These are phyloP conservation scores for Boulengeromyrus knoepffleri DNA, from an alignment of 2,113 vertebrate genomes.

Conservation along the genomic window DNA sequence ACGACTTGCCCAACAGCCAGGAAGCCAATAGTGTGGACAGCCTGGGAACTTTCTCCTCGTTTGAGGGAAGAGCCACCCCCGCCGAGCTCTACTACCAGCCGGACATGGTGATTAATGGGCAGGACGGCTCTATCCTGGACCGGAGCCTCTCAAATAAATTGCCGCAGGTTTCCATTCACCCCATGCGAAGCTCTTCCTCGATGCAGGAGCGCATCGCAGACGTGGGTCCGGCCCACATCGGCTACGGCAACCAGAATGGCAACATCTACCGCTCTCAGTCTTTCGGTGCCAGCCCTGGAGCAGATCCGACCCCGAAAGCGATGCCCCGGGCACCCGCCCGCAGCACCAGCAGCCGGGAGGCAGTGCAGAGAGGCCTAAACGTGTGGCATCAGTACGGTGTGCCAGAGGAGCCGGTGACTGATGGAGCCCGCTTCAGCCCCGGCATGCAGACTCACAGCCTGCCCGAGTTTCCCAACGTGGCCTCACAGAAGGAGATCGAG, in stretches of 20 bases:
- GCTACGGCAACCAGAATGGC: constrained; percentile 53
- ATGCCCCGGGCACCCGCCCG: constrained; percentile 79
- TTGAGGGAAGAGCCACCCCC: constrained; percentile 73
- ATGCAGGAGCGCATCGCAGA: constrained; percentile 59
- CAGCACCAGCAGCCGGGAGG: constrained; percentile 87
- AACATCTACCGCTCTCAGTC: constrained; percentile 75
- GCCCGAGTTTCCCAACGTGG: constrained; percentile 75
- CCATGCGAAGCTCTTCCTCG: constrained; percentile 60
- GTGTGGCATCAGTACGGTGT: constrained; percentile 86
- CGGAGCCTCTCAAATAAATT: constrained; percentile 43
- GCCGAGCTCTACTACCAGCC: constrained; percentile 64
- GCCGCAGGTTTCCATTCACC: constrained; percentile 36
- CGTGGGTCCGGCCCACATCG: constrained; percentile 37
- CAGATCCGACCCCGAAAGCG: constrained; percentile 44
- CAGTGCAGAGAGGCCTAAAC: constrained; percentile 87
- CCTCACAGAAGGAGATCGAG: constrained; percentile 87
- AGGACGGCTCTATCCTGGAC: constrained; percentile 55
- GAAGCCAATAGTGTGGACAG: constrained; percentile 89
- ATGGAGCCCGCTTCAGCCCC: constrained; percentile 53
- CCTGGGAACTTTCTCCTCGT: constrained; percentile 80
- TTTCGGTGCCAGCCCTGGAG: constrained; percentile 51
- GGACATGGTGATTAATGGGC: constrained; percentile 68
- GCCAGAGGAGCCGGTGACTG: constrained; percentile 60
- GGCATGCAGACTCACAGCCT: constrained; percentile 68
- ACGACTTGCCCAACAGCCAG: constrained; percentile 82